Conservation (phyloP, 2,888 invertebrate species). For the Eristalinus sepulchralis region DNA sequence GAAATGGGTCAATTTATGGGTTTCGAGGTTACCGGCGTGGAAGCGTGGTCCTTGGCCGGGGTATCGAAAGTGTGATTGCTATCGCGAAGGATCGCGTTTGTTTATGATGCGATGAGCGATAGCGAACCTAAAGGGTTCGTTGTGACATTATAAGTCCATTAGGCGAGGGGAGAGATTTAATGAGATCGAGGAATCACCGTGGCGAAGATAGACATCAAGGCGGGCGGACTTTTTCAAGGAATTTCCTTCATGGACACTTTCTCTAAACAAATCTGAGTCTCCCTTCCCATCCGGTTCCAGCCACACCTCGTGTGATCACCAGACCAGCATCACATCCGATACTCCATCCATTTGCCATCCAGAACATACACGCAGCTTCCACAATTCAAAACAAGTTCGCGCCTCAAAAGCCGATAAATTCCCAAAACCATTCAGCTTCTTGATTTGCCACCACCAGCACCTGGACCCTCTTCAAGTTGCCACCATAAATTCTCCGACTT, state of each 20-base stretch:
- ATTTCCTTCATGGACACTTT: background rate
- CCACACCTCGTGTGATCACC: background rate
- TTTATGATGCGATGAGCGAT: constrained; percentile 40
- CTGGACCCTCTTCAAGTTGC: constrained; percentile 16
- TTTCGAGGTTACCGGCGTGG: constrained; percentile 53
- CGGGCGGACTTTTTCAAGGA: background rate
- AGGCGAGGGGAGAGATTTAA: background rate
- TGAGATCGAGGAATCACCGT: background rate
- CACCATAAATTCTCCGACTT: constrained; percentile 38
- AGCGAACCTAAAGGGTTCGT: constrained; percentile 31
- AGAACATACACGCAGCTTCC: background rate
- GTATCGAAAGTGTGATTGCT: constrained; percentile 54
- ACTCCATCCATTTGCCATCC: background rate
- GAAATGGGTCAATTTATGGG: constrained; percentile 63
- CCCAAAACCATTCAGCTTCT: background rate
- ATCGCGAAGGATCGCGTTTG: constrained; percentile 43
- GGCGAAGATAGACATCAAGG: background rate
- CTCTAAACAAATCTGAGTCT: background rate
- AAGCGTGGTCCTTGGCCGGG: constrained; percentile 21
- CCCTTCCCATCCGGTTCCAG: background rate
- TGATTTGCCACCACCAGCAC: constrained; percentile 12
- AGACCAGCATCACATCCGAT: background rate
- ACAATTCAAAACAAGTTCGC: background rate
- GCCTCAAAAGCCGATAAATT: background rate
- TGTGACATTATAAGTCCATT: constrained; percentile 44